Evolutionary conservation across 2,113 vertebrate species (phyloP), one percentile per base, ranked within the genome.

Genomic region (Corythaeola cristata): DNA sequence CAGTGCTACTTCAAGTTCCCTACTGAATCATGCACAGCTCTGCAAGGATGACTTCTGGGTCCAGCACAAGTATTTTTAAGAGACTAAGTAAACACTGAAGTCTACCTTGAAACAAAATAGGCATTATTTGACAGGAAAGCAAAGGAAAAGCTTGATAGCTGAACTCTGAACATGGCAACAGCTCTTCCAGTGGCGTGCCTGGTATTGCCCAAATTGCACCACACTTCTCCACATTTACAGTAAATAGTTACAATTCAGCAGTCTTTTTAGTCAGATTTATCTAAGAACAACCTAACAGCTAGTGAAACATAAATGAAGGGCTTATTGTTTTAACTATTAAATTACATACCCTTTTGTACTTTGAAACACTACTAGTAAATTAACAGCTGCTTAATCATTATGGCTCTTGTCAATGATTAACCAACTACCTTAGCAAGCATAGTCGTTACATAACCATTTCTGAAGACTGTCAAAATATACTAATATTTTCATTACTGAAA

Each of bases 331-430:
- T 84, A 94, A 92, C 68, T 83, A 67, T 78, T 89, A 73, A 79
- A 82, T 89, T 74, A 77, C 88, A 63, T 93, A 94, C 82, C 90
- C 88, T 95, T 96, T 93, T 92, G 82, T 96, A 92, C 90, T 95
- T 92, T 84, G 79, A 86, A 92, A 95, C 55, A 55, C 59, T 64
- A 50, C 41, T 23, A 62, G 75, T 85, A 88, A 94, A 88, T 78
- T 92, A 81, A 39, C 44, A 86, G 85, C 82, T 80, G 92, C 67
- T 95, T 95, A 97, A 97, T 94, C 74, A 92, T 96, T 96, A 95
- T 3, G 6, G n/a, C n/a, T 74, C 56, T 76, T 72, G 89, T 63
- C 66, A 93, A 82, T 93, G 39, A 91, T 96, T 96, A 95, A 94
- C 93, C 64, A 60, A 52, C 44, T 58, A 64, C 71, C 71, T 71